Evolutionary conservation across 2,888 invertebrate species (phyloP).

Genomic region (Sarcophaga rosellei): DNA sequence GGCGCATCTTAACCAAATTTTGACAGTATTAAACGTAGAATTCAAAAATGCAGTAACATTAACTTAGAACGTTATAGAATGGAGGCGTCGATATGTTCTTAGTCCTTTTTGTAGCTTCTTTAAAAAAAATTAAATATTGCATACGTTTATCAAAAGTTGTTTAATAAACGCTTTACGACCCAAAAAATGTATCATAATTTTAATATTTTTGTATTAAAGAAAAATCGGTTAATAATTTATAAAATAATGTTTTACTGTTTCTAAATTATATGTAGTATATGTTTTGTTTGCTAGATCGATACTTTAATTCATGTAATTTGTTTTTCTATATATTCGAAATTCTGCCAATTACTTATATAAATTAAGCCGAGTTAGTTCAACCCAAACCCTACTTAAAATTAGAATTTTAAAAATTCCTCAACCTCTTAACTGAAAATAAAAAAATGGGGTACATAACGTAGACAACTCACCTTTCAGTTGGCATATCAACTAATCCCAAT

Average conservation of each 20-base stretch:
- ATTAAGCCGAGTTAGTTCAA: conserved; percentile 35
- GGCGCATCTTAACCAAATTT: too few relatives aligned
- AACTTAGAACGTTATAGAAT: too few relatives aligned
- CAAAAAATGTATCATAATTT: too few relatives aligned
- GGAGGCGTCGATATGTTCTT: too few relatives aligned
- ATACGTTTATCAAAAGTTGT: too few relatives aligned
- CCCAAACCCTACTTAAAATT: conserved; percentile 42
- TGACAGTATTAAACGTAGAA: too few relatives aligned
- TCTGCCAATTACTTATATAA: conserved; percentile 35
- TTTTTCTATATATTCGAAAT: conserved; percentile 11
- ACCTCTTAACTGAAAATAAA: conserved; percentile 11
- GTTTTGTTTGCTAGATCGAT: conserved; percentile 68
- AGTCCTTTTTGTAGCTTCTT: too few relatives aligned
- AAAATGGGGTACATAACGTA: neutral
- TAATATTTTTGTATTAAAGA: too few relatives aligned
- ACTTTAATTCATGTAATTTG: conserved; percentile 31
- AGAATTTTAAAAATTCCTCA: conserved; percentile 23
- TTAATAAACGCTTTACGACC: too few relatives aligned
- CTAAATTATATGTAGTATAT: conserved; percentile 23
- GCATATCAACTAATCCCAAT: conserved; percentile 70
- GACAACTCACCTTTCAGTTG: conserved; percentile 77
- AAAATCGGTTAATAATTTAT: too few relatives aligned
- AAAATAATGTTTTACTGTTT: neutral
- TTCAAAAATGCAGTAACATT: too few relatives aligned
- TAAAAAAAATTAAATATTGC: too few relatives aligned